Conservation (phyloP, 1,140 invertebrate genomes). For the Aricia agestis region DNA sequence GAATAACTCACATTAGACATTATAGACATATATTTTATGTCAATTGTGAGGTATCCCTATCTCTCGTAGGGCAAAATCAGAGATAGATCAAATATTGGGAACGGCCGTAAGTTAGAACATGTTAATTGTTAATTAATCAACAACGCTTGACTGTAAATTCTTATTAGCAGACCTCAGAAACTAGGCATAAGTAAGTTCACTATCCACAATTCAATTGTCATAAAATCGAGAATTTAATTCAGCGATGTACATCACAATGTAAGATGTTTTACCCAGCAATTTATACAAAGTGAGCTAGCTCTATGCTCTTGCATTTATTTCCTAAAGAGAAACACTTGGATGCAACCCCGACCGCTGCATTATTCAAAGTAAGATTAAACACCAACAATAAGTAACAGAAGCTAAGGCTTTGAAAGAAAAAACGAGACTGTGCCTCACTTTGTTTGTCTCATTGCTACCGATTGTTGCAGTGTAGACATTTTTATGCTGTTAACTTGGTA, state of each 20-base stretch:
- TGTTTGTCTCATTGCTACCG: not conserved
- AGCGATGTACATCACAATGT: constrained; percentile 34
- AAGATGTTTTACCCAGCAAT: constrained; percentile 41
- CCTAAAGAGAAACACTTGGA: constrained; percentile 37
- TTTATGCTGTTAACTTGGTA: not conserved
- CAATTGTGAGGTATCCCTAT: too few relatives aligned
- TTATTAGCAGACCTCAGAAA: too few relatives aligned
- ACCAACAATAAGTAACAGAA: constrained; percentile 27
- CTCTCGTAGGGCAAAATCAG: too few relatives aligned
- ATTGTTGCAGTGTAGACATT: not conserved
- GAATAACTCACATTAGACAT: too few relatives aligned
- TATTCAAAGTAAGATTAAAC: constrained; percentile 41
- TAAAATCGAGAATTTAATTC: not conserved
- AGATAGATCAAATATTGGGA: too few relatives aligned
- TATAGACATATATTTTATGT: too few relatives aligned
- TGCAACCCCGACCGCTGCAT: constrained; percentile 33
- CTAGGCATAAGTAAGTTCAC: not conserved
- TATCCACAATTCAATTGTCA: not conserved
- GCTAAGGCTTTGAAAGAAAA: not conserved
- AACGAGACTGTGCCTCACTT: not conserved
- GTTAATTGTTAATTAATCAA: too few relatives aligned
- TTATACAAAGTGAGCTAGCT: constrained; percentile 46
- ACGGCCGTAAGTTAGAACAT: too few relatives aligned
- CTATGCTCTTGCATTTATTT: constrained; percentile 45
- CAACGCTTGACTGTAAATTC: too few relatives aligned